Base-by-base conservation (phyloP, 2,888 invertebrate genomes). In the Physocephala rufipes region DNA sequence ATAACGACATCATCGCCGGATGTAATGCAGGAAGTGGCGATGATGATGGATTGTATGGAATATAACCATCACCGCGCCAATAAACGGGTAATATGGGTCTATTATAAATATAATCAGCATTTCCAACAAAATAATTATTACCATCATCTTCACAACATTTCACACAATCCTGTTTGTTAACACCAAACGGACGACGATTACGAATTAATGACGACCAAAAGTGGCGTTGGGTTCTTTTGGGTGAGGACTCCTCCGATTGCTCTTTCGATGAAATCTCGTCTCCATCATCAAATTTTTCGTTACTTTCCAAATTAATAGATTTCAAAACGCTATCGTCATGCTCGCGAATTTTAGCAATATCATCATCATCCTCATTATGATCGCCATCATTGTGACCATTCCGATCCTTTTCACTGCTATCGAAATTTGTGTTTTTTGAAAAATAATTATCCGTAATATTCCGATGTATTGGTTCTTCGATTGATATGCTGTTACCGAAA, bases 81-180 rank as follows among this genome's bases (percentile, higher is more conserved):
- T 12, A 12, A 15, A 15, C 2, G 2, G 58, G 16, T 9, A 26
- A 12, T 9, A 21, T 13, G 19, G 53, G 53, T 21, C 7, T 21
- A 43, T 63, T 72, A 61, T 67, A n/a, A 53, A 12, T 51, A 59
- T 13, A 15, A 19, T 65, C 65, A 28, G 28, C 53, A 51, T 58
- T 58, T 2, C 61, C 65, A 5, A n/a, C 61, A 36, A 47, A 15
- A 36, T 51, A 47, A 19, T 59, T 21, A 19, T 67, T 53, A 21
- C 72, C 73, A 69, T 78, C 78, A 43, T 74, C 76, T 72, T 79
- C 77, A 63, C 73, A 80, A 1, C 72, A 75, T 0, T 70, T 28
- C 43, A 77, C 79, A 19, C 79, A 72, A n/a, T 78, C 79, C 0
- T 77, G 45, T 49, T 55, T 21, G 24, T n/a, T n/a, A 21, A 24